Evolutionary conservation across 2,797 vertebrate species (phyloP).

Genomic region (Fringilla coelebs): DNA sequence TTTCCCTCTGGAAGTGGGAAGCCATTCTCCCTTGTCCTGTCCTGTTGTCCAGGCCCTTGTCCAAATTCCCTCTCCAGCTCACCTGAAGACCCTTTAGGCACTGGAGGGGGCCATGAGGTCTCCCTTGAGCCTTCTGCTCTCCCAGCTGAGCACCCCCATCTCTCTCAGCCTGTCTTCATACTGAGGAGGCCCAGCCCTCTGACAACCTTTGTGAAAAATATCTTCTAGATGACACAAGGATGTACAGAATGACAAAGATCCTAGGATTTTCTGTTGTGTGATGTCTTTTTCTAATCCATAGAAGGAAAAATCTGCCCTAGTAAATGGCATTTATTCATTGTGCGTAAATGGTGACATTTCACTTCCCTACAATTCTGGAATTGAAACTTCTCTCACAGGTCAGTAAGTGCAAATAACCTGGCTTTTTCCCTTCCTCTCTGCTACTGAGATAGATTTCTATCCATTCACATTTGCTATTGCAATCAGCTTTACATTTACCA

Average conservation of each 20-base stretch:
- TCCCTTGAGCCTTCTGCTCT: not conserved
- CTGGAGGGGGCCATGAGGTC: not conserved
- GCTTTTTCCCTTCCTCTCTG: not conserved
- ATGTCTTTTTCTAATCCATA: not conserved
- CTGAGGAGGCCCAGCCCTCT: not conserved
- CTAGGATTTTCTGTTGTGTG: not conserved
- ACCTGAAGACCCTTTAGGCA: not conserved
- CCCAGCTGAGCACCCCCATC: not conserved
- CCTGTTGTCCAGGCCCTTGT: no score
- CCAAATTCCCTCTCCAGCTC: not conserved
- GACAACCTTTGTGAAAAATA: not conserved
- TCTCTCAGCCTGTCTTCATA: not conserved
- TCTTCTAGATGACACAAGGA: not conserved
- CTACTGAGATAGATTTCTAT: not conserved
- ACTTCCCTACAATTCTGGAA: not conserved
- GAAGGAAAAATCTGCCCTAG: not conserved
- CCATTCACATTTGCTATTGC: not conserved
- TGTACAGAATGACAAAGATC: not conserved
- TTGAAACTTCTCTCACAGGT: not conserved
- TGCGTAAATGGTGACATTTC: not conserved
- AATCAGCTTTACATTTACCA: not conserved
- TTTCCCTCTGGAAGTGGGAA: not conserved
- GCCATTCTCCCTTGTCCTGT: no score
- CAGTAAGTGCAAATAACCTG: not conserved
- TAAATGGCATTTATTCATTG: not conserved